Conservation (phyloP, 2,113 vertebrate species). For the Myiozetetes cayanensis region DNA sequence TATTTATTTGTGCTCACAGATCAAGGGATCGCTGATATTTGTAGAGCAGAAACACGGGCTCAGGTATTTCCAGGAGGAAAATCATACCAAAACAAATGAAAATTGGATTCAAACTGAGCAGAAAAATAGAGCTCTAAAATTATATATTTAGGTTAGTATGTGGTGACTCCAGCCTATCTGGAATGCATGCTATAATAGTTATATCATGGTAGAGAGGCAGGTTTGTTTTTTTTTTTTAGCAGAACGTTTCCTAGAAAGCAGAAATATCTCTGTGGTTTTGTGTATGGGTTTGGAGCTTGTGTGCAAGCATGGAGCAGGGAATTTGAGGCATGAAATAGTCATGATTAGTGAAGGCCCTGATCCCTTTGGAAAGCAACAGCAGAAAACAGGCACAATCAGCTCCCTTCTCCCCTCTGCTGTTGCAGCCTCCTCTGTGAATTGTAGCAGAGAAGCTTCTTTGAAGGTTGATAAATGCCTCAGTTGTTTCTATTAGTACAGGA, state of each 20-base stretch:
- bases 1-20: conserved; percentile 46
- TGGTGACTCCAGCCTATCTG: conserved; percentile 46
- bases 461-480: not conserved
- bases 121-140: conserved; percentile 45
- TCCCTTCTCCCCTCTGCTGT: not conserved
- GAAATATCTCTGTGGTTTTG: conserved; percentile 41
- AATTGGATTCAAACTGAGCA: conserved; percentile 42
- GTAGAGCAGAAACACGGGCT: conserved; percentile 5
- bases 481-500: conserved; percentile 8
- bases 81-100: conserved; percentile 40
- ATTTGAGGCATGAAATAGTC: conserved; percentile 58
- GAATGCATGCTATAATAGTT: conserved; percentile 35
- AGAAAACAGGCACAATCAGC: not conserved
- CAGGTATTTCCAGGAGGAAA: conserved; percentile 60
- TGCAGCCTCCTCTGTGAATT: not conserved
- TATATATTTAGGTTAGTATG: conserved; percentile 25
- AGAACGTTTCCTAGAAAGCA: conserved; percentile 40
- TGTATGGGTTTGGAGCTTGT: conserved; percentile 55
- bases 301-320: conserved; percentile 40
- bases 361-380: not conserved
- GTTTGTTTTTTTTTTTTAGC: not conserved
- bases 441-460: not conserved
- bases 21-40: conserved; percentile 19
- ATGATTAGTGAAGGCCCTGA: conserved; percentile 14
- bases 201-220: conserved; percentile 30